phyloP scores from a whole-genome alignment of 1,140 invertebrate species.

The Calephelis nemesis region DNA sequence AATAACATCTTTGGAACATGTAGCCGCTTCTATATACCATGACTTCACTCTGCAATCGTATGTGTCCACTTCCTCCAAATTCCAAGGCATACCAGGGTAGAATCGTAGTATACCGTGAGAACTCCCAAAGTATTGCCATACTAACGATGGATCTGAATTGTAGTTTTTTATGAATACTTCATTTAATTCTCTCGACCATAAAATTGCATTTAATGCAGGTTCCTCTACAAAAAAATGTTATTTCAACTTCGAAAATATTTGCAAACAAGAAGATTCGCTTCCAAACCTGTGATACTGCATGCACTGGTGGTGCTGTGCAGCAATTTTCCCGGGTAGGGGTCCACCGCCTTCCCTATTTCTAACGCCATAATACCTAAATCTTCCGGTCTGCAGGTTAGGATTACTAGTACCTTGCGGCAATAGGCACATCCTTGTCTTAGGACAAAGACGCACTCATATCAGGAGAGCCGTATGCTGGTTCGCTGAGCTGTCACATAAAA shows the following conservation, averaged over 20 bases:
- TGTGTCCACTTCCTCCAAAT: slow-evolving; percentile 58
- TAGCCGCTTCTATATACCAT: slow-evolving; percentile 98
- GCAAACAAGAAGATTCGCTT: too few species aligned
- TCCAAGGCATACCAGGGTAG: slow-evolving; percentile 89
- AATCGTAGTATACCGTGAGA: slow-evolving; percentile 94
- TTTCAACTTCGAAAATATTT: background rate
- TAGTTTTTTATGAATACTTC: slow-evolving; percentile 92
- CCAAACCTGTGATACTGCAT: too few species aligned
- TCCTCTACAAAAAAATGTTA: slow-evolving; percentile 70
- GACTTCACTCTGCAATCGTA: slow-evolving; percentile 93
- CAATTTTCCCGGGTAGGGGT: too few species aligned
- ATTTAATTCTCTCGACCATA: slow-evolving; percentile 93
- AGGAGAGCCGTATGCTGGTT: too few species aligned
- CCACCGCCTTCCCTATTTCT: too few species aligned
- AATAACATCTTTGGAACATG: slow-evolving; percentile 97
- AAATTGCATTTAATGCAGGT: slow-evolving; percentile 85
- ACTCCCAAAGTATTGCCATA: slow-evolving; percentile 98
- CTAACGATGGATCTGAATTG: slow-evolving; percentile 90
- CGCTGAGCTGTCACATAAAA: too few species aligned
- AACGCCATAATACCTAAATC: too few species aligned
- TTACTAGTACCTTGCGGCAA: too few species aligned
- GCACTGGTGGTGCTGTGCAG: too few species aligned
- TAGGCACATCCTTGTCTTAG: too few species aligned
- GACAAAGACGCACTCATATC: too few species aligned
- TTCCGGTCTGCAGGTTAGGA: too few species aligned